phyloP scores from a whole-genome alignment of 2,113 vertebrate species.

The Coptodon rendalli region DNA sequence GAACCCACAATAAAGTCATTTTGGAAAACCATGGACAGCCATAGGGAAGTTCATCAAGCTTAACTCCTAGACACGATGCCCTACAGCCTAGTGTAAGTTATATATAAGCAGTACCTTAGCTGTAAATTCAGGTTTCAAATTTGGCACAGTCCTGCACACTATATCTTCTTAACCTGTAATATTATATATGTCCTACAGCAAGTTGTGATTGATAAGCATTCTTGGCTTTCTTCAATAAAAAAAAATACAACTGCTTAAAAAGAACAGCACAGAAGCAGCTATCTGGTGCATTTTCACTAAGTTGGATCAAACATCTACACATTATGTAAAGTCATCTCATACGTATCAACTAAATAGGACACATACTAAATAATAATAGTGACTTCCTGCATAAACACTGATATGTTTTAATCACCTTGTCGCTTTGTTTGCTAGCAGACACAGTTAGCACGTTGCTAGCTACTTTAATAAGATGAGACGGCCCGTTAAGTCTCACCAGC shows the following conservation, averaged over 20 bases:
- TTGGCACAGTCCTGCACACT: neutral
- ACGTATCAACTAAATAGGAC: accelerated
- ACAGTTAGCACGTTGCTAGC: constrained; percentile 42
- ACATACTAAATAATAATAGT: accelerated
- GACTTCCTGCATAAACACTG: neutral
- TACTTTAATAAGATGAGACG: neutral
- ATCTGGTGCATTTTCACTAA: neutral
- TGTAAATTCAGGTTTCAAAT: neutral
- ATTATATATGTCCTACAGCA: neutral
- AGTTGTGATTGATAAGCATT: neutral
- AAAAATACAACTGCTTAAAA: neutral
- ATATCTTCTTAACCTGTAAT: neutral
- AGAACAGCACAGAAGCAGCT: neutral
- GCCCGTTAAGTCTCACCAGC: neutral
- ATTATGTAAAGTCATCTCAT: neutral
- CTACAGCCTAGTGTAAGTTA: too few species aligned
- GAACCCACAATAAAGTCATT: neutral
- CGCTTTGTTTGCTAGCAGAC: constrained; percentile 5
- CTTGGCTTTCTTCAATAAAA: neutral
- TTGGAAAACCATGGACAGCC: neutral
- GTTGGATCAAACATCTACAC: neutral
- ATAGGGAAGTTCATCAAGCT: neutral
- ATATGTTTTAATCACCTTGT: neutral
- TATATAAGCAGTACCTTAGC: neutral
- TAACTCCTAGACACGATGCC: neutral